Percentiles rank a stretch among this genome's conserved stretches.
Evolutionary conservation across 2,797 vertebrate species (phyloP).

Genomic region (Aplochiton taeniatus): DNA sequence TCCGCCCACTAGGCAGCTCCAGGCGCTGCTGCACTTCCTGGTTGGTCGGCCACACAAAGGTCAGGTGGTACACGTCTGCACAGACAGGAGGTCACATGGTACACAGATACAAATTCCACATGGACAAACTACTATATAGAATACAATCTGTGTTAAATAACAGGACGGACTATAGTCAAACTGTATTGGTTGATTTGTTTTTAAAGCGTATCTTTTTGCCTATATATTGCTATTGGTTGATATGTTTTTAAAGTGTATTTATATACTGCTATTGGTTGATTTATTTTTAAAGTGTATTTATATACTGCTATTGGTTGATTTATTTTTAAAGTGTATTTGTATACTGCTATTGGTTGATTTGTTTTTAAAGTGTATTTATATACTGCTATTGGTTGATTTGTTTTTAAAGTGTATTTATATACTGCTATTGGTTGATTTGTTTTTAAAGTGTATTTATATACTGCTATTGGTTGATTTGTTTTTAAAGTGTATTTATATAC

Average conservation of each 20-base stretch:
- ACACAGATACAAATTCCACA: background rate
- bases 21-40: slow-evolving; percentile 65
- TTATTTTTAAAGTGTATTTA: slow-evolving; percentile 6
- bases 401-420: slow-evolving; percentile 12
- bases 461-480: slow-evolving; percentile 7
- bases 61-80: slow-evolving; percentile 82
- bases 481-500: slow-evolving; percentile 19
- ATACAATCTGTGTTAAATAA: no score
- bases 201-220: no score
- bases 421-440: slow-evolving; percentile 13
- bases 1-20: slow-evolving; percentile 39
- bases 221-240: no score
- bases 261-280: slow-evolving; percentile 23
- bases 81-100: background rate
- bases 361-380: slow-evolving; percentile 9
- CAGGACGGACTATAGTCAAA: no score
- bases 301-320: slow-evolving; percentile 19
- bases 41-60: slow-evolving; percentile 78
- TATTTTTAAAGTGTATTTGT: slow-evolving; percentile 10
- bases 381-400: slow-evolving; percentile 16
- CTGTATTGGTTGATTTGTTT: no score
- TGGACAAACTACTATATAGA: no score
- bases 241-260: no score
- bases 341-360: slow-evolving; percentile 17
- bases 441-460: slow-evolving; percentile 16